Conservation (phyloP, 2,888 invertebrate genomes). For the Noctua comes region DNA sequence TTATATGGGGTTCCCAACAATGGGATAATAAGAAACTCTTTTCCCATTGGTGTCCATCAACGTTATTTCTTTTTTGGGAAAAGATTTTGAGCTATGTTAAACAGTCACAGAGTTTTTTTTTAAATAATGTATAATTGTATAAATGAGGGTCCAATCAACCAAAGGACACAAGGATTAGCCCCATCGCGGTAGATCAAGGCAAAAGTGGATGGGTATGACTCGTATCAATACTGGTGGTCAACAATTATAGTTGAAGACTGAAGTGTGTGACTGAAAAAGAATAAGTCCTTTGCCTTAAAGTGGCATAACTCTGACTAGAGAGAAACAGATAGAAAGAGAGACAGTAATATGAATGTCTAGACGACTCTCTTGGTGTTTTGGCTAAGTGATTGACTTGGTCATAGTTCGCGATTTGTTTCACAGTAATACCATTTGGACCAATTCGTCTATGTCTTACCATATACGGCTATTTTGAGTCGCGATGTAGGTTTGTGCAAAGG, state of each 20-base stretch:
- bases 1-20: conserved; percentile 36
- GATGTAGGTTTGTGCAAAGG: neutral
- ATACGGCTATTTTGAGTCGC: neutral
- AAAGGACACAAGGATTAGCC: too few relatives aligned
- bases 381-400: conserved; percentile 31
- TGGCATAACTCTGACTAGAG: neutral
- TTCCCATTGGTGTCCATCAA: neutral
- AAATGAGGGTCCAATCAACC: too few relatives aligned
- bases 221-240: neutral
- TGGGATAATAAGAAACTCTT: neutral
- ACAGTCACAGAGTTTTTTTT: neutral
- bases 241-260: too few relatives aligned
- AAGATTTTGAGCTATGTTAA: neutral
- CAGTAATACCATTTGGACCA: neutral
- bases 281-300: neutral
- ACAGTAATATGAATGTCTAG: neutral
- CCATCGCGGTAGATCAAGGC: too few relatives aligned
- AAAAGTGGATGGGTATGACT: too few relatives aligned
- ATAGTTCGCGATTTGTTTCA: neutral
- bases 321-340: neutral
- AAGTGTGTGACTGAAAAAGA: neutral
- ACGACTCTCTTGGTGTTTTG: neutral
- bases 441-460: neutral
- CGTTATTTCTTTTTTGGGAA: neutral
- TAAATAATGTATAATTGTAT: too few relatives aligned